phyloP scores from a whole-genome alignment of 1,140 invertebrate species.

The Brevipalpus yothersi region DNA sequence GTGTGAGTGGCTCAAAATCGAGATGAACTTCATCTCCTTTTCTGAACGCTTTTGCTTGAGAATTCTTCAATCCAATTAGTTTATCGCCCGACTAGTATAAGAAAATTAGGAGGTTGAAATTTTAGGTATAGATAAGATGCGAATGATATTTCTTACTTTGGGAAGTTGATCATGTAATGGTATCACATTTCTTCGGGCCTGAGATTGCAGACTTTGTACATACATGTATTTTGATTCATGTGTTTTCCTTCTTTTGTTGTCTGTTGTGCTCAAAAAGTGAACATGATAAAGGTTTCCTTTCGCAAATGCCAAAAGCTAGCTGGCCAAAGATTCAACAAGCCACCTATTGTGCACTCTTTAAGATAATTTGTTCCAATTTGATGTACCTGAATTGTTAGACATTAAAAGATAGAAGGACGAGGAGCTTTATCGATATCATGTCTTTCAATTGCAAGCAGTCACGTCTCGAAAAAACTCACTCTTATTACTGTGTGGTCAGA shows the following conservation, averaged over 20 bases:
- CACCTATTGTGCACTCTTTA: too few species aligned
- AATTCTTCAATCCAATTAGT: slow-evolving; percentile 3
- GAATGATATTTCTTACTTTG: too few species aligned
- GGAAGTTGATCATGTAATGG: background rate
- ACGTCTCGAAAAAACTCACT: too few species aligned
- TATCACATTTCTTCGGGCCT: slow-evolving; percentile 4
- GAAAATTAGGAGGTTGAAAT: background rate
- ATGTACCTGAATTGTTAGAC: too few species aligned
- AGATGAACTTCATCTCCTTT: slow-evolving; percentile 3
- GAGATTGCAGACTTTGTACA: background rate
- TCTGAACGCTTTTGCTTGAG: slow-evolving; percentile 1
- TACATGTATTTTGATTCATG: background rate
- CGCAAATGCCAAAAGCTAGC: too few species aligned
- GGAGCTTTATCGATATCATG: too few species aligned
- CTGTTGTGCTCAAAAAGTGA: background rate
- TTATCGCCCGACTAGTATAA: background rate
- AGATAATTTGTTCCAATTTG: too few species aligned
- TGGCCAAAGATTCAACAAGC: too few species aligned
- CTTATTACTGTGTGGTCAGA: too few species aligned
- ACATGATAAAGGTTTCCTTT: too few species aligned
- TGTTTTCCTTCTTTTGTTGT: background rate
- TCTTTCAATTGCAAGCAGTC: too few species aligned
- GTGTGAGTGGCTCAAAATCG: slow-evolving; percentile 3
- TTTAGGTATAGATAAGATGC: background rate
- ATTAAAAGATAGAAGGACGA: too few species aligned